Base-by-base conservation (phyloP, 2,113 vertebrate species). In the Mormyrus lacerda region DNA sequence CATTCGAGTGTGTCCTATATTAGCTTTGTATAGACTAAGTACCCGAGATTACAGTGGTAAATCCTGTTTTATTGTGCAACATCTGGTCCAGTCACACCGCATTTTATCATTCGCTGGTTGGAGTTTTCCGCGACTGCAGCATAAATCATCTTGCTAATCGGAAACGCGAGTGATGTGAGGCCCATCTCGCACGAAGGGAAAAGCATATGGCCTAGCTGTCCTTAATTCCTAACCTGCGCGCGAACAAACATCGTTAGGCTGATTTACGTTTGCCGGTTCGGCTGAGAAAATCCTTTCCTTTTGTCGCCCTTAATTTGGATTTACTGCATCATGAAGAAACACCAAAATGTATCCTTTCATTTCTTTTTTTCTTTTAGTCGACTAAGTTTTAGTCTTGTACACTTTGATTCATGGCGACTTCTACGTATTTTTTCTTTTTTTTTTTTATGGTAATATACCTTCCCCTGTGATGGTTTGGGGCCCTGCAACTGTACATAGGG, bases 111-210 rank as follows among this genome's bases (percentile, higher is more conserved):
- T 97, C 95, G 96, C 96, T 97, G 95, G 96, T 96, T 97, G 96
- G 96, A 96, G 96, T 97, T 97, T 96, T 97, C 96, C 96, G 95
- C 96, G 96, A 97, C 96, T 96, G 96, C 97, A 95, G 96, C 96
- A 97, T 97, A 96, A 97, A 97, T 97, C 96, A 96, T 96, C 95
- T 96, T 95, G 95, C 96, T 97, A 97, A 97, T 97, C 96, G 96
- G 96, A 96, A 97, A 96, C 96, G 95, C 96, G 96, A 97, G 96
- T 97, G 96, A 97, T 95, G 95, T 95, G 95, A 96, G 96, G 96
- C 96, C 96, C 96, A 97, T 95, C 96, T 94, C 95, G 95, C 96
- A 96, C 96, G 95, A 97, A 97, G 96, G 96, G 95, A 95, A 96
- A 97, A 96, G 96, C 96, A 97, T 96, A 97, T 97, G 96, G 96